phyloP scores from a whole-genome alignment of 2,888 invertebrate genomes.

The Frankliniella fusca region DNA sequence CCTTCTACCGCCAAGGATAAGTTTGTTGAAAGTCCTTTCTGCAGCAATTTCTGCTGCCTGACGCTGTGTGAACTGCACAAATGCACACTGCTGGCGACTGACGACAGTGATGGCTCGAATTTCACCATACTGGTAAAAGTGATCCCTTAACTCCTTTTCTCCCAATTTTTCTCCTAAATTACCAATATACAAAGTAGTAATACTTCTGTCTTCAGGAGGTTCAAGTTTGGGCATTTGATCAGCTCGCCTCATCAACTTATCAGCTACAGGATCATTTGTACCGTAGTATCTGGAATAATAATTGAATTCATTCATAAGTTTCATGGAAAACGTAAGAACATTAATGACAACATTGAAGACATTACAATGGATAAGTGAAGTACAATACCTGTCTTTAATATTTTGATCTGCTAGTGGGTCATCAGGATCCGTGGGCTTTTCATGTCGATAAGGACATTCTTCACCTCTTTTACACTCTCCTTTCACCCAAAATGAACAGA shows the following conservation, averaged over 20 bases:
- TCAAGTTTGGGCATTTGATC: conserved; percentile 92
- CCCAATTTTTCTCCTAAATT: conserved; percentile 83
- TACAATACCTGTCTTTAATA: conserved; percentile 71
- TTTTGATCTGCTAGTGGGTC: conserved; percentile 95
- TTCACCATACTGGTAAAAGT: conserved; percentile 98
- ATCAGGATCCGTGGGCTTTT: conserved; percentile 95
- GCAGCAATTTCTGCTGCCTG: conserved; percentile 89
- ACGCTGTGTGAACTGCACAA: conserved; percentile 91
- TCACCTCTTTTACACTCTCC: conserved; percentile 94
- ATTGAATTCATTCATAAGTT: background rate
- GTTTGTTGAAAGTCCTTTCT: conserved; percentile 91
- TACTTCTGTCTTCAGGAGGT: conserved; percentile 91
- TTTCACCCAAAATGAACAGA: conserved; percentile 98
- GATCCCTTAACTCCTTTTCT: conserved; percentile 87
- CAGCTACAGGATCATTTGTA: conserved; percentile 92
- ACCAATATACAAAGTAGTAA: conserved; percentile 96
- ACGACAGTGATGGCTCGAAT: conserved; percentile 91
- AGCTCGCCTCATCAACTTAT: conserved; percentile 83
- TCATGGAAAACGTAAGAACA: background rate
- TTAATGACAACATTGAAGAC: background rate
- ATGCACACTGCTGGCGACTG: conserved; percentile 91
- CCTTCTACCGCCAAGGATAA: conserved; percentile 77
- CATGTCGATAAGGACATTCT: conserved; percentile 94
- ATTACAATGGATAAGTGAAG: background rate
- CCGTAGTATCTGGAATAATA: conserved; percentile 70